Percentiles rank a stretch among this genome's conserved stretches.
Evolutionary conservation across 2,888 invertebrate species (phyloP).

Genomic region (Ophioninae sp.): DNA sequence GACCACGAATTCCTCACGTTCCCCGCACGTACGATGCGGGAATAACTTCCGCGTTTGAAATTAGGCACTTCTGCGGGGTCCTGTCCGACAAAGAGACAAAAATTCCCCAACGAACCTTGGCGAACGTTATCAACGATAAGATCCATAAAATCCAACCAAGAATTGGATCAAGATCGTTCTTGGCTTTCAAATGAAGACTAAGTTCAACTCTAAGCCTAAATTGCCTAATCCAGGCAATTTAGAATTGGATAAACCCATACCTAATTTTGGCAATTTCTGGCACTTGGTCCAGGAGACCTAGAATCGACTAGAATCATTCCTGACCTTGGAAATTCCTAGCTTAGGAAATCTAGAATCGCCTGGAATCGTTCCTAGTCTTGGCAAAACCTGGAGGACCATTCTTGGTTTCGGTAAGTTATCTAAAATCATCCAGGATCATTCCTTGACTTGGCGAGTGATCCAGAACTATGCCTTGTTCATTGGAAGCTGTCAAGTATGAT

Average conservation of each 20-base stretch:
- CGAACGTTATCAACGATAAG: conserved; percentile 29
- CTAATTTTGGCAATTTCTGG: too few species aligned
- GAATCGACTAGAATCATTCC: background rate
- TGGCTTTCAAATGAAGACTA: background rate
- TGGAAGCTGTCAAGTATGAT: too few species aligned
- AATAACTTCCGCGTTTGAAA: conserved; percentile 65
- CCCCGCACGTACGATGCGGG: conserved; percentile 59
- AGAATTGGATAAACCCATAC: too few species aligned
- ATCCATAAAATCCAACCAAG: conserved; percentile 1
- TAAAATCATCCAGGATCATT: too few species aligned
- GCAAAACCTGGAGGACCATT: background rate
- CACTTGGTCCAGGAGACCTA: too few species aligned
- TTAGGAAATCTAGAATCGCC: background rate
- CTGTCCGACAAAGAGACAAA: background rate
- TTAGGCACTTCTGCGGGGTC: conserved; percentile 46
- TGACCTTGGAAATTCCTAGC: background rate
- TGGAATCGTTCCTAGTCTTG: background rate
- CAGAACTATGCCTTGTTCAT: too few species aligned
- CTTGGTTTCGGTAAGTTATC: background rate
- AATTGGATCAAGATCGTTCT: background rate
- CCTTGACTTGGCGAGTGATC: too few species aligned
- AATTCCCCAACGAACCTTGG: background rate
- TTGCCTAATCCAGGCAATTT: too few species aligned
- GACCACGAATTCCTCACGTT: conserved; percentile 65
- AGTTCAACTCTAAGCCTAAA: conserved; percentile 3